These are phyloP conservation scores for Dolichallabes microphthalmus DNA, from an alignment of 2,113 vertebrate genomes.

Conservation along the genomic window DNA sequence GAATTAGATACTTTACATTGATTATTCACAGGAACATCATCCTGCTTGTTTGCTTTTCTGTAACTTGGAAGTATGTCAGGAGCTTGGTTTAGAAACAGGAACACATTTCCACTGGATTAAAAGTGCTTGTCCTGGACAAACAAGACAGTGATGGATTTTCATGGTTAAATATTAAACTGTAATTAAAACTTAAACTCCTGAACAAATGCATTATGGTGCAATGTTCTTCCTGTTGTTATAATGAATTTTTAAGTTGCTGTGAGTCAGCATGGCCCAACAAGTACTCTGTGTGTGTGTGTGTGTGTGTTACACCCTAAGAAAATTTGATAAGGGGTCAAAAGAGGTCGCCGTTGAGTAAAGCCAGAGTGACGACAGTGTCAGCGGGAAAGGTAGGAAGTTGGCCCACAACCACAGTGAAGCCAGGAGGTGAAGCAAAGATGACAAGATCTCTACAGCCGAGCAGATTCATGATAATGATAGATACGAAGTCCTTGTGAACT, in stretches of 20 bases:
- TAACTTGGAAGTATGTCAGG: background rate
- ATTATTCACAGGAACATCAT: background rate
- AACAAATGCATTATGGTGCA: background rate
- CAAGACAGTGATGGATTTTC: background rate
- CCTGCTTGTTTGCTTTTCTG: background rate
- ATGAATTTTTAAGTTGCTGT: background rate
- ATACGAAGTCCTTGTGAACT: background rate
- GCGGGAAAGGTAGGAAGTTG: background rate
- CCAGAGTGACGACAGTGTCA: background rate
- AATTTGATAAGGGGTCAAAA: background rate
- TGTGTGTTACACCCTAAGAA: background rate
- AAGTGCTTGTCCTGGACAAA: background rate
- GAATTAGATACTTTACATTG: background rate
- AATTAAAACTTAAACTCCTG: background rate
- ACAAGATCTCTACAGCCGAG: background rate
- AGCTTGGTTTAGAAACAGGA: background rate
- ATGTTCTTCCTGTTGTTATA: background rate
- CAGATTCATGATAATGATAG: background rate
- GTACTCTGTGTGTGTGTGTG: background rate
- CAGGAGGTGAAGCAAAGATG: background rate
- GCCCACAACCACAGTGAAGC: background rate
- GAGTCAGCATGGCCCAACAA: background rate
- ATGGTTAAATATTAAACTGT: background rate
- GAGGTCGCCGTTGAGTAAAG: background rate
- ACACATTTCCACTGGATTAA: background rate